phyloP scores from a whole-genome alignment of 2,888 invertebrate species.

The Protophormia terraenovae region DNA sequence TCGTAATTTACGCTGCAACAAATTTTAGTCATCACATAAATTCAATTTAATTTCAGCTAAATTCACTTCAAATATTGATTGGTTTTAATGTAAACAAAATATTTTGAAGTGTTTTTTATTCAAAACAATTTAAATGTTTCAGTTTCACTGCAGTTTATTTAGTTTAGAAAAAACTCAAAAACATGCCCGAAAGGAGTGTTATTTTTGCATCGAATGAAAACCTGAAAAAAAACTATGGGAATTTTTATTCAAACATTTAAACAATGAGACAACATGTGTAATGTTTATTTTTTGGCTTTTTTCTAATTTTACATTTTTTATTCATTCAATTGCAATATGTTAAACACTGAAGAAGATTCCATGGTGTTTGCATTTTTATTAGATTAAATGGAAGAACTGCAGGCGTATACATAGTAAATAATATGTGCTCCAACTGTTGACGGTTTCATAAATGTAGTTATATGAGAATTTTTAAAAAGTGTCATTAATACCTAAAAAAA shows the following conservation, averaged over 20 bases:
- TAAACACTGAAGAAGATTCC: background rate
- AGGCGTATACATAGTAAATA: too few species aligned
- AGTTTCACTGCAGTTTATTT: conserved; percentile 5
- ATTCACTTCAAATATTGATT: conserved; percentile 31
- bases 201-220: background rate
- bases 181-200: background rate
- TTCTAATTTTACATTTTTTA: background rate
- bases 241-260: background rate
- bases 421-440: too few species aligned
- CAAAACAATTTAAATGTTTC: conserved; percentile 11
- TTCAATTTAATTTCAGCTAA: conserved; percentile 15
- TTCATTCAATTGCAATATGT: background rate
- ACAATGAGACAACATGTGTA: background rate
- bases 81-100: conserved; percentile 32
- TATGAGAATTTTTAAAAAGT: too few species aligned
- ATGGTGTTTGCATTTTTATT: too few species aligned
- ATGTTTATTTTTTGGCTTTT: background rate
- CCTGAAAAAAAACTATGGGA: background rate
- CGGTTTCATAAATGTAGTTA: too few species aligned
- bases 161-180: background rate
- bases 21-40: background rate
- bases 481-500: too few species aligned
- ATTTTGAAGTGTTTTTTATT: conserved; percentile 7
- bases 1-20: background rate
- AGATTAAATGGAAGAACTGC: too few species aligned